Percentiles rank a stretch among this genome's conserved stretches.
Conservation (phyloP, 1,140 invertebrate genomes). For the Druon quercuslanigerum region DNA sequence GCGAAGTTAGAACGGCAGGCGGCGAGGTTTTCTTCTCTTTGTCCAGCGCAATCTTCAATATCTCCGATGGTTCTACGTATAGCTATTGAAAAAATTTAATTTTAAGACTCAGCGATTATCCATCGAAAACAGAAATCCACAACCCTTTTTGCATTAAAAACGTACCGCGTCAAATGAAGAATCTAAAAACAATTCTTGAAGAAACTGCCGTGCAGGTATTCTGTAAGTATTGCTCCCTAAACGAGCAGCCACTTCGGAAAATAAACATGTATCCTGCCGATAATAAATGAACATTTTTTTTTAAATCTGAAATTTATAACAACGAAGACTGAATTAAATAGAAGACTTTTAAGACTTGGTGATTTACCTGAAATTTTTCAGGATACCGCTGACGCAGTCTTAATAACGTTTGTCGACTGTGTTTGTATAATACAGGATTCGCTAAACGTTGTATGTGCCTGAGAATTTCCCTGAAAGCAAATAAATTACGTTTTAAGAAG, state of each 20-base stretch:
- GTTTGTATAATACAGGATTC: conserved; percentile 82
- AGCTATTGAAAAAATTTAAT: conserved; percentile 49
- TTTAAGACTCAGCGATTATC: not conserved
- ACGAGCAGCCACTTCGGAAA: conserved; percentile 91
- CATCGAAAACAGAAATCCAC: not conserved
- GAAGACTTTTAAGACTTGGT: conserved; percentile 23
- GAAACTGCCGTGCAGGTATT: conserved; percentile 88
- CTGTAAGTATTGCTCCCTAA: conserved; percentile 88
- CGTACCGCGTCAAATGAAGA: conserved; percentile 82
- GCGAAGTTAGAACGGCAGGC: conserved; percentile 43
- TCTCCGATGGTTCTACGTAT: conserved; percentile 61
- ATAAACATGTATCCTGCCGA: conserved; percentile 93
- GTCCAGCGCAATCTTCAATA: conserved; percentile 58
- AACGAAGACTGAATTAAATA: conserved; percentile 28
- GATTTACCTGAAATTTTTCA: conserved; percentile 72
- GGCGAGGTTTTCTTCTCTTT: conserved; percentile 54
- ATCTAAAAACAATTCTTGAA: conserved; percentile 96
- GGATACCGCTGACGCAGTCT: conserved; percentile 92
- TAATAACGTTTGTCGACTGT: conserved; percentile 81
- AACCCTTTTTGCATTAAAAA: conserved; percentile 20
- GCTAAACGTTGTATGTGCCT: conserved; percentile 81
- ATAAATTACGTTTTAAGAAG: conserved; percentile 32
- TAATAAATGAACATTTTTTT: conserved; percentile 37
- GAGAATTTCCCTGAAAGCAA: conserved; percentile 75
- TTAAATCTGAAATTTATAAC: conserved; percentile 29